Conservation (phyloP, 2,888 invertebrate genomes). For the Andrena minutula region DNA sequence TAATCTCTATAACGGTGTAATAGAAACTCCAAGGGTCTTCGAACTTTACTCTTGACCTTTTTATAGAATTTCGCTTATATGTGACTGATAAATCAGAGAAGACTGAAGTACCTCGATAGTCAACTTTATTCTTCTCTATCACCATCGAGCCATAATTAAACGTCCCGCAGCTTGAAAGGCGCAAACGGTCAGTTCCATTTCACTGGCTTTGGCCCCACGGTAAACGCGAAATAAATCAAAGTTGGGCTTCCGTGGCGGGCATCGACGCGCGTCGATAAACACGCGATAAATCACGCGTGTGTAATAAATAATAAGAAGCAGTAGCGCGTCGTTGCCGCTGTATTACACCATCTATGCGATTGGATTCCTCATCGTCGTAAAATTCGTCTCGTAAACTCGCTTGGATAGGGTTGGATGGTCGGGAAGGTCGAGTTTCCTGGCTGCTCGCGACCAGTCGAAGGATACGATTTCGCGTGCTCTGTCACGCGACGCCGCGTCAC, state of each 20-base stretch:
- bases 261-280: constrained; percentile 18
- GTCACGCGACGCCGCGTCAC: constrained; percentile 26
- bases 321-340: constrained; percentile 21
- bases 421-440: constrained; percentile 21
- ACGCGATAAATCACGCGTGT: constrained; percentile 35
- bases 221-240: constrained; percentile 20
- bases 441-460: not conserved
- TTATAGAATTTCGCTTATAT: no score
- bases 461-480: constrained; percentile 31
- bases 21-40: no score
- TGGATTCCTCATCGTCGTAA: constrained; percentile 23
- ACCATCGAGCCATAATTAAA: not conserved
- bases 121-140: not conserved
- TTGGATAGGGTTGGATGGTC: not conserved
- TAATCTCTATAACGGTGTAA: no score
- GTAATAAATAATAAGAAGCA: constrained; percentile 43
- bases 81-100: no score
- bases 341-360: constrained; percentile 16
- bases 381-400: constrained; percentile 4
- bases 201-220: not conserved
- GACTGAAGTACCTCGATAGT: no score
- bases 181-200: not conserved
- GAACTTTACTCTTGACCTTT: no score
- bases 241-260: constrained; percentile 18
- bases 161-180: constrained; percentile 1